Percentiles rank a stretch among this genome's conserved stretches.
Evolutionary conservation across 2,888 invertebrate species (phyloP).

Genomic region (Thumatha senex): DNA sequence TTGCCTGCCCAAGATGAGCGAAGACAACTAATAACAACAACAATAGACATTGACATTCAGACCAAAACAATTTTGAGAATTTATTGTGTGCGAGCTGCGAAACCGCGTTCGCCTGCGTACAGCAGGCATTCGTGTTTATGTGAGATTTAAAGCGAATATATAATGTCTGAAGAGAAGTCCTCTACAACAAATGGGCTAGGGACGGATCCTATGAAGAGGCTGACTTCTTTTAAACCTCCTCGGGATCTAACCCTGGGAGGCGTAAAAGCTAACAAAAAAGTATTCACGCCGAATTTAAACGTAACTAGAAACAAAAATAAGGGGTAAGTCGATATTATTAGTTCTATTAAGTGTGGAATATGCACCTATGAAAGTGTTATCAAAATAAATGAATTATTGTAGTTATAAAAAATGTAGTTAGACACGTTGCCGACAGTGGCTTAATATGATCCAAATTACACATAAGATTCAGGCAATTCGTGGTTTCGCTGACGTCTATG

Average conservation of each 20-base stretch:
- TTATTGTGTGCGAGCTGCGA: too few relatives aligned
- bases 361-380: too few relatives aligned
- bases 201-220: conserved; percentile 63
- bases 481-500: too few relatives aligned
- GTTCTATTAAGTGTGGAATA: background rate
- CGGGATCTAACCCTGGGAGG: conserved; percentile 83
- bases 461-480: too few relatives aligned
- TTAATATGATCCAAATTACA: too few relatives aligned
- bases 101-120: background rate
- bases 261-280: conserved; percentile 78
- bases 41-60: too few relatives aligned
- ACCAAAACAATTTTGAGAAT: too few relatives aligned
- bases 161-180: conserved; percentile 63
- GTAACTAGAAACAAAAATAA: conserved; percentile 84
- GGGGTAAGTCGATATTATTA: conserved; percentile 47
- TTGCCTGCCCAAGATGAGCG: too few relatives aligned
- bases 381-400: too few relatives aligned
- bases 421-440: too few relatives aligned
- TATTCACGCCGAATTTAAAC: conserved; percentile 85
- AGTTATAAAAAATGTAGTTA: too few relatives aligned
- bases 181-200: conserved; percentile 56
- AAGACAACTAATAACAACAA: too few relatives aligned
- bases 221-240: conserved; percentile 80
- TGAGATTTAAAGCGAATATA: background rate
- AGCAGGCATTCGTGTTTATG: background rate